Percentiles rank a stretch among this genome's conserved stretches.
Evolutionary conservation across 2,888 invertebrate genomes (phyloP).

Genomic region (Trachelus iudaicus): DNA sequence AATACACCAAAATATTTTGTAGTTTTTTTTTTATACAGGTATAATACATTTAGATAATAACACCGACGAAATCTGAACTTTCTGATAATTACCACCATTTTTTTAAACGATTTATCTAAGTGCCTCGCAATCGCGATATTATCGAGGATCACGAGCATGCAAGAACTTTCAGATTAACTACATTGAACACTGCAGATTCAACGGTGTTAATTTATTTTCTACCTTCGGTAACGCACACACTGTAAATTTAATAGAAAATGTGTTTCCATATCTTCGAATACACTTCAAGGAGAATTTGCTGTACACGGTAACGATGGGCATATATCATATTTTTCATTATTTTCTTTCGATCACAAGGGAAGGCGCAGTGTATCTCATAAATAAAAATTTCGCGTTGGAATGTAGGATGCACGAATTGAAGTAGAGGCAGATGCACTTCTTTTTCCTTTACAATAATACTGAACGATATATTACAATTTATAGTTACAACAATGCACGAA

Average conservation of each 20-base stretch:
- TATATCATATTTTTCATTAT: conserved; percentile 10
- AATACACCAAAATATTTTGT: conserved; percentile 10
- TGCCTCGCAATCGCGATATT: neutral
- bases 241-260: conserved; percentile 23
- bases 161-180: neutral
- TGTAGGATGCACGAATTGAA: conserved; percentile 54
- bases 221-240: neutral
- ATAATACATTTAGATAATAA: conserved; percentile 49
- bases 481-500: conserved; percentile 28
- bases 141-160: neutral
- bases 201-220: neutral
- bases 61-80: conserved; percentile 20
- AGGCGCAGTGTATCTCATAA: conserved; percentile 27
- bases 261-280: conserved; percentile 20
- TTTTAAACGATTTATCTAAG: neutral
- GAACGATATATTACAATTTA: conserved; percentile 62
- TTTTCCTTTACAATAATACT: conserved; percentile 59
- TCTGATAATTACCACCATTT: neutral
- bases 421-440: conserved; percentile 32
- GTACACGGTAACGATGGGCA: conserved; percentile 18
- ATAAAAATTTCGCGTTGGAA: conserved; percentile 55
- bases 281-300: conserved; percentile 4
- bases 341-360: conserved; percentile 15
- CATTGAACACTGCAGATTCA: neutral
- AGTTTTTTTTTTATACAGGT: conserved; percentile 46